Percentiles rank a stretch among this genome's conserved stretches.
Evolutionary conservation across 2,113 vertebrate species (phyloP).

Genomic region (Gymnocephalus cernua): DNA sequence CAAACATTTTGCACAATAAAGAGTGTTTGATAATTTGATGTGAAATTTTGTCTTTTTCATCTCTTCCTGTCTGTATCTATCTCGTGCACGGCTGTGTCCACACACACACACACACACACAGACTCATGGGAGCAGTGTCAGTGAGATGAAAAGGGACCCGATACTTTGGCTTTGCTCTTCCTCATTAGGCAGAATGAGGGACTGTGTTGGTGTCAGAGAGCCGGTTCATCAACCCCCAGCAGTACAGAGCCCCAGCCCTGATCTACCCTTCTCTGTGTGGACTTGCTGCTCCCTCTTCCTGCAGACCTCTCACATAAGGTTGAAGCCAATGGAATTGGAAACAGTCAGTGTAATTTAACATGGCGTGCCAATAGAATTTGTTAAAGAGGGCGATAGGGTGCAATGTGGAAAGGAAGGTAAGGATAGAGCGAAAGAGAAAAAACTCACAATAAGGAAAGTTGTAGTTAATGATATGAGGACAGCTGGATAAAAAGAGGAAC

Average conservation of each 20-base stretch:
- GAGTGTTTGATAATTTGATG: slow-evolving; percentile 29
- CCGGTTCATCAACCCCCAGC: slow-evolving; percentile 64
- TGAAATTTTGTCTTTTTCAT: neutral
- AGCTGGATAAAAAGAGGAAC: slow-evolving; percentile 10
- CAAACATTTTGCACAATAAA: slow-evolving; percentile 3
- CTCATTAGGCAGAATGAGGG: slow-evolving; percentile 75
- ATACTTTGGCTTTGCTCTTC: slow-evolving; percentile 51
- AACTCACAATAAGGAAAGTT: slow-evolving; percentile 15
- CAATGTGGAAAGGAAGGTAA: slow-evolving; percentile 8
- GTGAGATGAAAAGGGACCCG: slow-evolving; percentile 54
- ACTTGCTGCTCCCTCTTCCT: slow-evolving; percentile 40
- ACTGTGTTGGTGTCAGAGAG: slow-evolving; percentile 67
- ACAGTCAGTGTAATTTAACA: slow-evolving; percentile 74
- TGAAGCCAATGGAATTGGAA: slow-evolving; percentile 74
- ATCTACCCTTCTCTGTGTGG: slow-evolving; percentile 44
- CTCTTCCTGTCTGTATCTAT: slow-evolving; percentile 17
- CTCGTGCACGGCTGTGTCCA: neutral
- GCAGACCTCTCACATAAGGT: slow-evolving; percentile 69
- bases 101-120: slow-evolving; percentile 31
- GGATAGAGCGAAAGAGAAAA: neutral
- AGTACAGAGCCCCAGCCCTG: slow-evolving; percentile 35
- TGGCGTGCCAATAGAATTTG: slow-evolving; percentile 57
- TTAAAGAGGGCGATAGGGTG: slow-evolving; percentile 36
- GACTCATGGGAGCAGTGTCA: slow-evolving; percentile 39
- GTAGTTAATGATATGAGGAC: slow-evolving; percentile 27